Evolutionary conservation across 2,113 vertebrate genomes (phyloP).

Genomic region (Ciconia stormi): DNA sequence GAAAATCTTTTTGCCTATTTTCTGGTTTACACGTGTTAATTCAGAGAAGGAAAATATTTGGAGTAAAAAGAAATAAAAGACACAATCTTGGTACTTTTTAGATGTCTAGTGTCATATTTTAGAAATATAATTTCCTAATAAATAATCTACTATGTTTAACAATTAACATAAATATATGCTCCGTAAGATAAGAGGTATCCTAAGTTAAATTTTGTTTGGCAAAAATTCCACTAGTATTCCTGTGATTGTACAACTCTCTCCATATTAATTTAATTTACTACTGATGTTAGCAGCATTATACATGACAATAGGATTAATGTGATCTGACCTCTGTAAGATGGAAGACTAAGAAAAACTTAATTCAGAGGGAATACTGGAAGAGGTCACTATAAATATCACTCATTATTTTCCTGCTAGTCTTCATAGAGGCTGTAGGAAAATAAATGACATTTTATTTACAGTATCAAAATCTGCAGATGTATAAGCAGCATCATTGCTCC

Average conservation of each 20-base stretch:
- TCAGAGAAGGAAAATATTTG: not conserved
- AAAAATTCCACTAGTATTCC: not conserved
- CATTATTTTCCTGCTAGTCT: not conserved
- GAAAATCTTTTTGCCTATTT: not conserved
- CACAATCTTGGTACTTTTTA: not conserved
- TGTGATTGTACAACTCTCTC: not conserved
- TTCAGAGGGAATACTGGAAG: not conserved
- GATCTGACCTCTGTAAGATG: not conserved
- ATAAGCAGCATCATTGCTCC: not conserved
- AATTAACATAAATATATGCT: not conserved
- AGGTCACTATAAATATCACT: not conserved
- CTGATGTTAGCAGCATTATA: not conserved
- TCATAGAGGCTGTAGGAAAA: not conserved
- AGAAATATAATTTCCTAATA: not conserved
- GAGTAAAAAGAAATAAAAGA: not conserved
- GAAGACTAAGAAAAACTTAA: not conserved
- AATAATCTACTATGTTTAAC: not conserved
- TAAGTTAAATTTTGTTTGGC: not conserved
- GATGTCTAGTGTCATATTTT: not conserved
- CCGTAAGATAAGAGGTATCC: not conserved
- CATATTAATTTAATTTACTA: not conserved
- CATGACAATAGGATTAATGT: not conserved
- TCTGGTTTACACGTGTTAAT: not conserved
- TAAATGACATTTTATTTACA: constrained; percentile 11
- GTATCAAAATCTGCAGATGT: not conserved